Base-by-base conservation (phyloP, 2,888 invertebrate genomes). In the Lasioglossum pauxillum region DNA sequence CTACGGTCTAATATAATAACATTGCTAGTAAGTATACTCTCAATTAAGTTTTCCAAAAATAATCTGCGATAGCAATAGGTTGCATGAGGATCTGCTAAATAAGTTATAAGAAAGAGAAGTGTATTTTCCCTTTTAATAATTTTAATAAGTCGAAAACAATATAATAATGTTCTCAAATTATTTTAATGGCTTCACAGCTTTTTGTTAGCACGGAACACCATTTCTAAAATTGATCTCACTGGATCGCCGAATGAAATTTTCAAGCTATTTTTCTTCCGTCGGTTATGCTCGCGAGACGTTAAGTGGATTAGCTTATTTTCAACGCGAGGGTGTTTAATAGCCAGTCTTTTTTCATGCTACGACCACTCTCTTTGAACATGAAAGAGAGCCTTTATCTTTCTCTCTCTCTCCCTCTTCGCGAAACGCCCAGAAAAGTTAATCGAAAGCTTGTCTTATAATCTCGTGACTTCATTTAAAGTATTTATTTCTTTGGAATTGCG, bases 381-480 rank as follows among this genome's bases (percentile, higher is more conserved):
- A 12, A 2, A 31, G 60, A 27, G 27, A 27, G 12, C 23, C 27
- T 31, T 14, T 53, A 23, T 53, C 53, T 53, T 23, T 23, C 53
- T 16, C 23, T 16, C 23, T 16, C 31, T 67, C 27, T 7, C 27
- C 4, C 31, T 41, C 75, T 1, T 31, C 14, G 64, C 41, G 44
- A 60, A 79, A 46, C 41, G 49, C 60, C 53, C 73, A 44, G 4
- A 27, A 60, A 74, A 35, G 44, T 75, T 79, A 78, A 78, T 73
- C 80, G 69, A 44, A 41, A 60, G 71, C 73, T 75, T 69, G 80
- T 81, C 67, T 76, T 67, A 67, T 79, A 83, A 79, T 31, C 38
- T 38, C 38, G 53, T 72, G 75, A 80, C 78, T 86, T 83, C 69
- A 75, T 86, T 87, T 78, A 78, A 86, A 78, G 69, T 86, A 87